Evolutionary conservation across 1,140 invertebrate genomes (phyloP).

Genomic region (Drosophila guanche): DNA sequence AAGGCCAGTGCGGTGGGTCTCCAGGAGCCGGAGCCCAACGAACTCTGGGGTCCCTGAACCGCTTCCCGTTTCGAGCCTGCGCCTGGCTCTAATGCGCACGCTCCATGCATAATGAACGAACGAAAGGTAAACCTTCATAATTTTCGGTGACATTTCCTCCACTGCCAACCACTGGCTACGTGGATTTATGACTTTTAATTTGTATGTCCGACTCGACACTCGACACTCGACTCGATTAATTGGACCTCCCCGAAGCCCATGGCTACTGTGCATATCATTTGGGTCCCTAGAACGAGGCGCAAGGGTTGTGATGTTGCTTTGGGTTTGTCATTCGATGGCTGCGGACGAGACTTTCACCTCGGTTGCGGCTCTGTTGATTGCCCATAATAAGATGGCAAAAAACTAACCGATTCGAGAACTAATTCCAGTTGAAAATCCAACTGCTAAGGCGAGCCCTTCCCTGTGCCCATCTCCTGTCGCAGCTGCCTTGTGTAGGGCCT

Average conservation of each 20-base stretch:
- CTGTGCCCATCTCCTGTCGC: no score
- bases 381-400: no score
- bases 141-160: slow-evolving; percentile 81
- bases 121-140: slow-evolving; percentile 72
- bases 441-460: no score
- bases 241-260: slow-evolving; percentile 69
- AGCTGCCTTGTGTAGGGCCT: slow-evolving; percentile 28
- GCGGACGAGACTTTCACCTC: no score
- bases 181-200: slow-evolving; percentile 78
- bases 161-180: slow-evolving; percentile 49
- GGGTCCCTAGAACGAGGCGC: background rate
- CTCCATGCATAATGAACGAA: slow-evolving; percentile 72
- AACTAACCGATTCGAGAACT: no score
- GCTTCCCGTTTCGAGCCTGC: slow-evolving; percentile 24
- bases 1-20: slow-evolving; percentile 23
- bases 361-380: no score
- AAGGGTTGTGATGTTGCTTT: background rate
- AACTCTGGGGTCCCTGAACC: slow-evolving; percentile 16
- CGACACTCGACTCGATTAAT: slow-evolving; percentile 66
- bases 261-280: slow-evolving; percentile 79
- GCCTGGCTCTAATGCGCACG: slow-evolving; percentile 63
- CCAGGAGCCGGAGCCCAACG: slow-evolving; percentile 22
- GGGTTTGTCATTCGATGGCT: no score
- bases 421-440: no score
- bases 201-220: slow-evolving; percentile 78